Conservation (phyloP, 2,113 vertebrate genomes). For the Hippocampus comes region DNA sequence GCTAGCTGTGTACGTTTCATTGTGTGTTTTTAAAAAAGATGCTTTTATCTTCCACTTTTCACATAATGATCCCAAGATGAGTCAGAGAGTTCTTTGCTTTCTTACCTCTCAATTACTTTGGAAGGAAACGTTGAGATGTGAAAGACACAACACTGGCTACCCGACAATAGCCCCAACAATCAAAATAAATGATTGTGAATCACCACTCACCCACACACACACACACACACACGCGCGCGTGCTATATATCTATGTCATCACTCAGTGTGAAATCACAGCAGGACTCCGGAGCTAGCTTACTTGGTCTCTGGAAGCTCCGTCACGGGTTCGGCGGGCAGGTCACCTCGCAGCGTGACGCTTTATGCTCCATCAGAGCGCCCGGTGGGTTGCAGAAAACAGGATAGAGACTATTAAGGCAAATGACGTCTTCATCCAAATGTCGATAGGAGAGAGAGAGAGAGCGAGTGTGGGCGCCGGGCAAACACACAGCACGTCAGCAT, state of each 20-base stretch:
- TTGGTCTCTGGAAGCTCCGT: neutral
- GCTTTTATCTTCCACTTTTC: neutral
- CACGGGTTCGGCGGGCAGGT: constrained; percentile 1
- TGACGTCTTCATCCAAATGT: constrained; percentile 7
- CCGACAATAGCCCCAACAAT: neutral
- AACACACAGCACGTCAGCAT: neutral
- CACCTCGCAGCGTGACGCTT: constrained; percentile 1
- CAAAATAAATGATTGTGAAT: neutral
- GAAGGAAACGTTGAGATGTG: neutral
- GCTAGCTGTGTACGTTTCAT: no score
- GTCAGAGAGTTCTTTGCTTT: neutral
- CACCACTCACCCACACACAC: neutral
- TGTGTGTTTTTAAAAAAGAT: no score
- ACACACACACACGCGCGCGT: neutral
- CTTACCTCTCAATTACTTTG: neutral
- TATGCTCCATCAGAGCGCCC: neutral
- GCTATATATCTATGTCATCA: neutral
- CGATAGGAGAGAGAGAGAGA: neutral
- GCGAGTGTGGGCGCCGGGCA: neutral
- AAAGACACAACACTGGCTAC: neutral
- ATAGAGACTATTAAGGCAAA: neutral
- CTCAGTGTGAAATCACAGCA: constrained; percentile 3
- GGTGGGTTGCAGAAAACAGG: constrained; percentile 2
- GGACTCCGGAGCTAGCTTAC: neutral
- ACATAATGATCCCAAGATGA: neutral